Evolutionary conservation across 1,140 invertebrate genomes (phyloP).

Genomic region (Drosophila subobscura): DNA sequence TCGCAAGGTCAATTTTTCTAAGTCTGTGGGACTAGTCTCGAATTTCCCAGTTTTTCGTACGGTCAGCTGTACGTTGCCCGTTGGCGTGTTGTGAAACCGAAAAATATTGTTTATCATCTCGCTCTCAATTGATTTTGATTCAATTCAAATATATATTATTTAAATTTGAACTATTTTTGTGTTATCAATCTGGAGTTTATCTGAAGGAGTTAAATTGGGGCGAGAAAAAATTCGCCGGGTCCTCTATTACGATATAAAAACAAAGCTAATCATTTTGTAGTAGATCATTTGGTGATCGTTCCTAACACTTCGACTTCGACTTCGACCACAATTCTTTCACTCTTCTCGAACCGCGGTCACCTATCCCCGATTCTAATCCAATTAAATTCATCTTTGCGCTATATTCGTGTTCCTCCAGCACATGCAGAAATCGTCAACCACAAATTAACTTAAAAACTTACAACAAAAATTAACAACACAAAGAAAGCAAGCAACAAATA

Average conservation of each 20-base stretch:
- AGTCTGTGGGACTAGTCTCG: too few species aligned
- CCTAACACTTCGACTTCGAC: slow-evolving; percentile 50
- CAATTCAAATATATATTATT: too few species aligned
- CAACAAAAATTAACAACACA: slow-evolving; percentile 46
- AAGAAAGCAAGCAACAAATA: slow-evolving; percentile 64
- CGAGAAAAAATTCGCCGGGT: too few species aligned
- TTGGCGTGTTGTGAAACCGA: too few species aligned
- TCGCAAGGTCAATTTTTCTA: too few species aligned
- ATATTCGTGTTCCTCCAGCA: slow-evolving; percentile 48
- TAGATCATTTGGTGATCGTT: slow-evolving; percentile 8
- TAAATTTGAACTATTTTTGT: too few species aligned
- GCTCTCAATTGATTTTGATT: too few species aligned
- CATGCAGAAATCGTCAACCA: slow-evolving; percentile 70
- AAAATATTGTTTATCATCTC: too few species aligned
- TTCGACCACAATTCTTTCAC: slow-evolving; percentile 49
- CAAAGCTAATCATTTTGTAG: slow-evolving; percentile 37
- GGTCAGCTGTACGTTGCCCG: too few species aligned
- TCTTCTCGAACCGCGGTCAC: slow-evolving; percentile 58
- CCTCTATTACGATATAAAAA: slow-evolving; percentile 31
- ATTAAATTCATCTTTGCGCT: slow-evolving; percentile 34
- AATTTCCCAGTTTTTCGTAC: too few species aligned
- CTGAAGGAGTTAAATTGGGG: too few species aligned
- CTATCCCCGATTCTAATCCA: slow-evolving; percentile 26
- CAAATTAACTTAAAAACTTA: slow-evolving; percentile 75
- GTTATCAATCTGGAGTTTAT: too few species aligned